A percentile compares a stretch with the other conserved stretches of the same genome.
phyloP scores from a whole-genome alignment of 1,140 invertebrate genomes.

The Harpegnathos saltator region DNA sequence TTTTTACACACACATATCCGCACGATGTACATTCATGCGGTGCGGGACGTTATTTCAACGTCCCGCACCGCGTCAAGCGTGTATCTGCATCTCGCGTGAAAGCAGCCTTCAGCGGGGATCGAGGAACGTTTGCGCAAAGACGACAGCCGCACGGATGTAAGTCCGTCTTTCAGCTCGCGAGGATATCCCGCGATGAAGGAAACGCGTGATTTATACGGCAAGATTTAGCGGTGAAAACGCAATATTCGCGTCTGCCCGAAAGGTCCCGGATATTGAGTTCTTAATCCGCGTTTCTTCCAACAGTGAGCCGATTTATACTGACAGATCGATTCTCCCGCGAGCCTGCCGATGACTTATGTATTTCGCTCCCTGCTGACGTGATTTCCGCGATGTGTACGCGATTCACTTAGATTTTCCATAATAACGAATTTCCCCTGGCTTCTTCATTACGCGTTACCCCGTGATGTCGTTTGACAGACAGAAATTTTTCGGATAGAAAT shows the following conservation, averaged over 20 bases:
- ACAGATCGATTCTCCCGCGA: slow-evolving; percentile 25
- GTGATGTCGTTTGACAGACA: too few relatives aligned
- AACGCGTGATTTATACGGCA: slow-evolving; percentile 32
- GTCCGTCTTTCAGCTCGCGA: slow-evolving; percentile 29
- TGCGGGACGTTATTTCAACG: neutral
- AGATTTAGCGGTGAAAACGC: slow-evolving; percentile 30
- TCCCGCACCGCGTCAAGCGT: too few relatives aligned
- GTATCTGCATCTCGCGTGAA: neutral
- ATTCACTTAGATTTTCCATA: neutral
- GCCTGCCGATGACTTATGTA: neutral
- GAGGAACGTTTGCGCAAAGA: slow-evolving; percentile 34
- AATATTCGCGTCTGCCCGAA: slow-evolving; percentile 62
- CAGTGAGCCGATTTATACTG: slow-evolving; percentile 13
- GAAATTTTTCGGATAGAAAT: too few relatives aligned
- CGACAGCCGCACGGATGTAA: slow-evolving; percentile 1
- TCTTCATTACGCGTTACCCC: too few relatives aligned
- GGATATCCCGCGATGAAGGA: slow-evolving; percentile 44
- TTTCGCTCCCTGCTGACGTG: neutral
- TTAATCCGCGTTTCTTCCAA: slow-evolving; percentile 58
- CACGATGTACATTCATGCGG: too few relatives aligned
- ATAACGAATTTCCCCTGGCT: too few relatives aligned
- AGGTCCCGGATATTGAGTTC: slow-evolving; percentile 64
- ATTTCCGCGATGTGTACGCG: neutral
- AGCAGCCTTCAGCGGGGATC: neutral
- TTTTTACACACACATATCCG: too few relatives aligned